Percentiles rank a stretch among this genome's conserved stretches.
These are phyloP conservation scores for Ligdia adustata DNA, from an alignment of 2,888 invertebrate species.

Conservation along the genomic window DNA sequence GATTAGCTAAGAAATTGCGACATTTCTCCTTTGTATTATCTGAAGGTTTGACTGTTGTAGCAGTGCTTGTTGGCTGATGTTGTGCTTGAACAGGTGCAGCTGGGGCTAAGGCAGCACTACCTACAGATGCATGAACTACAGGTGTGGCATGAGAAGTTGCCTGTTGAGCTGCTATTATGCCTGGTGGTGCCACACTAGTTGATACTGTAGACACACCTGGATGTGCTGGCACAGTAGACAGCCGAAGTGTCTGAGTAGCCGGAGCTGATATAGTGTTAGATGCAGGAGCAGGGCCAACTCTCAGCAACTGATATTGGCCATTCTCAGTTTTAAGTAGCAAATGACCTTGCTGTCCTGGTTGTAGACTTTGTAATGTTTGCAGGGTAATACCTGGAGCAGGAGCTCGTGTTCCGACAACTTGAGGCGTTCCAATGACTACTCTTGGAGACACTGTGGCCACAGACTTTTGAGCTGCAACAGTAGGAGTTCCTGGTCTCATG, in stretches of 20 bases:
- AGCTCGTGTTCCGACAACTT: conserved; percentile 92
- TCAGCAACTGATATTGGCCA: conserved; percentile 96
- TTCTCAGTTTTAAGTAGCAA: conserved; percentile 98
- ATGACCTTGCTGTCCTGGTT: conserved; percentile 94
- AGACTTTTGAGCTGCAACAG: conserved; percentile 88
- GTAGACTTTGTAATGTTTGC: conserved; percentile 93
- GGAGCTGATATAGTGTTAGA: conserved; percentile 83
- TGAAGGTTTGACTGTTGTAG: conserved; percentile 51
- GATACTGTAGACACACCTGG: conserved; percentile 74
- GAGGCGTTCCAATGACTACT: conserved; percentile 92
- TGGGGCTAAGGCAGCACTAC: conserved; percentile 38
- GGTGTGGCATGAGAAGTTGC: conserved; percentile 50
- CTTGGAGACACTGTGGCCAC: conserved; percentile 91
- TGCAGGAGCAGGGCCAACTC: conserved; percentile 88
- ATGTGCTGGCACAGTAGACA: conserved; percentile 92
- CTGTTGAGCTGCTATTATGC: conserved; percentile 51
- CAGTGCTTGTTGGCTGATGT: conserved; percentile 31
- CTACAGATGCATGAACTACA: conserved; percentile 49
- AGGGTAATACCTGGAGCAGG: conserved; percentile 94
- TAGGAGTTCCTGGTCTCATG: conserved; percentile 89
- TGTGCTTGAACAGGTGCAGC: conserved; percentile 28
- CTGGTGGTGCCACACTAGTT: conserved; percentile 67
- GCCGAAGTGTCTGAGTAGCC: conserved; percentile 89
- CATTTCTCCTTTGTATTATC: conserved; percentile 87
- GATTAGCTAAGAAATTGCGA: conserved; percentile 27